A percentile compares a stretch with the other conserved stretches of the same genome.
These are phyloP conservation scores for Plusia festucae DNA, from an alignment of 2,888 invertebrate genomes.

Conservation along the genomic window DNA sequence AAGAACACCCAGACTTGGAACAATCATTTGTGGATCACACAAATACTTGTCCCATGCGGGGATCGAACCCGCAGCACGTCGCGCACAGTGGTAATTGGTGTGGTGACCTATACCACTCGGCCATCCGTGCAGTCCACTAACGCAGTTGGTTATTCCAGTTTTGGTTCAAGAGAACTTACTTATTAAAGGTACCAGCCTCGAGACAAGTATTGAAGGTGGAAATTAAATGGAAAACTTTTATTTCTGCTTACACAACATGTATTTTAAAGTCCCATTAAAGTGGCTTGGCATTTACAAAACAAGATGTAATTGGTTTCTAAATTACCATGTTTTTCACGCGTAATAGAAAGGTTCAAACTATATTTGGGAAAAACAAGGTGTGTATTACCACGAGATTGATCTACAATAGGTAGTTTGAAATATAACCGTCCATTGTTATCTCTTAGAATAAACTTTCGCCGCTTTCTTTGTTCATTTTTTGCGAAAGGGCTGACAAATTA, in stretches of 20 bases:
- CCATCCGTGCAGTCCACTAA: too few species aligned
- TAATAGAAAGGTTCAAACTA: neutral
- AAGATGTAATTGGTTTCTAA: neutral
- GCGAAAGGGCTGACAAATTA: conserved; percentile 66
- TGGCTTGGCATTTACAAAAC: neutral
- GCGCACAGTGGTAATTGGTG: too few species aligned
- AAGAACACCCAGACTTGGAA: too few species aligned
- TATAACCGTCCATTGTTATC: conserved; percentile 46
- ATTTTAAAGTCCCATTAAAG: neutral
- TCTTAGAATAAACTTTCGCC: conserved; percentile 62
- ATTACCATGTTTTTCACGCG: neutral
- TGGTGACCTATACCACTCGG: too few species aligned
- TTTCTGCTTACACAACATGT: neutral
- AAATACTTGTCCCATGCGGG: too few species aligned
- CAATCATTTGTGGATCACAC: too few species aligned
- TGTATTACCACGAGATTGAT: conserved; percentile 13
- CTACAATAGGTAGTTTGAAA: conserved; percentile 48
- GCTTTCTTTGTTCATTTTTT: conserved; percentile 55
- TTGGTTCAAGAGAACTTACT: too few species aligned
- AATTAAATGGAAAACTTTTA: neutral
- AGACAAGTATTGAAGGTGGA: neutral
- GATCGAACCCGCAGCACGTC: too few species aligned
- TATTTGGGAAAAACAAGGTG: conserved; percentile 7
- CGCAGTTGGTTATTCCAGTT: too few species aligned
- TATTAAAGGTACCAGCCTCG: neutral